These are phyloP conservation scores for Catocala fraxini DNA, from an alignment of 2,888 invertebrate species.

Conservation along the genomic window DNA sequence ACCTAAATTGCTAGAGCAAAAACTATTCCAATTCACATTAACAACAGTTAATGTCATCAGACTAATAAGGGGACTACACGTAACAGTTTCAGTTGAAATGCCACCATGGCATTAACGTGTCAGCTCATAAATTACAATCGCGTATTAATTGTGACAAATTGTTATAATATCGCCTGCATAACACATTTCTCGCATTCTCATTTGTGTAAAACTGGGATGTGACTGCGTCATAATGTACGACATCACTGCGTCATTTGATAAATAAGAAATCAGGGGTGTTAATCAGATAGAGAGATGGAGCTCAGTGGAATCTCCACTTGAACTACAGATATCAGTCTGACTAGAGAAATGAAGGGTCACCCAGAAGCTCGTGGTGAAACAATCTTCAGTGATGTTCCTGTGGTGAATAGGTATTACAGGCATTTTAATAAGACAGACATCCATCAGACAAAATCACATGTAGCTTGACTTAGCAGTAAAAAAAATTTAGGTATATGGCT, in stretches of 20 bases:
- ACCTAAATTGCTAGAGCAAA: background rate
- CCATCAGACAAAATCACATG: too few species aligned
- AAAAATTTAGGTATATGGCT: too few species aligned
- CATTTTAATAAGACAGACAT: too few species aligned
- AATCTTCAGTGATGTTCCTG: too few species aligned
- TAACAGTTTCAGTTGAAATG: constrained; percentile 10
- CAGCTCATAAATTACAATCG: constrained; percentile 18
- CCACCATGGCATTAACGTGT: constrained; percentile 10
- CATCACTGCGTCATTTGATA: background rate
- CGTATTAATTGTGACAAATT: constrained; percentile 20
- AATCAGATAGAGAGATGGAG: too few species aligned
- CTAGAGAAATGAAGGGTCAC: too few species aligned
- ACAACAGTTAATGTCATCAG: constrained; percentile 3
- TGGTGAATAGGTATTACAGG: too few species aligned
- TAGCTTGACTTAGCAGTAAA: too few species aligned
- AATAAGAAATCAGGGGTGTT: too few species aligned
- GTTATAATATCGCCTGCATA: constrained; percentile 17
- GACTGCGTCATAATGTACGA: background rate
- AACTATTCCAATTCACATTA: background rate
- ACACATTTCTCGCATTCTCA: constrained; percentile 18
- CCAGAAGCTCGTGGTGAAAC: too few species aligned
- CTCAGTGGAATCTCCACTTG: too few species aligned
- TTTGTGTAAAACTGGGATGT: constrained; percentile 7
- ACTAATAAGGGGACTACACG: constrained; percentile 9
- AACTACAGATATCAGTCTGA: too few species aligned